phyloP scores from a whole-genome alignment of 2,888 invertebrate species.

The Adineta ricciae region DNA sequence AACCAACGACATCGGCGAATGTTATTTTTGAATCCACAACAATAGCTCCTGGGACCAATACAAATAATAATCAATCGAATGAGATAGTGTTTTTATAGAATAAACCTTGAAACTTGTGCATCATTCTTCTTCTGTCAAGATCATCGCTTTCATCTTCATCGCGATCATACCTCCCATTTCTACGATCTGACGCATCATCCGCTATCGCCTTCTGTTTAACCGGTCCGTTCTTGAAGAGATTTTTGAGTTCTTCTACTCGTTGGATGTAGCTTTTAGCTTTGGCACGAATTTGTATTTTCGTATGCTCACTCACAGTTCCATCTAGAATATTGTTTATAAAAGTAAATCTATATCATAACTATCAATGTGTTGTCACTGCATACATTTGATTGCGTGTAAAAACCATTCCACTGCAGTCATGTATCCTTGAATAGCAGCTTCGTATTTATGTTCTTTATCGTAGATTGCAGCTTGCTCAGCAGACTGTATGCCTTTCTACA shows the following conservation, averaged over 20 bases:
- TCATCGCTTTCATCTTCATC: not conserved
- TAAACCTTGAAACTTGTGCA: not conserved
- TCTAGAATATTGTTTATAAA: constrained; percentile 50
- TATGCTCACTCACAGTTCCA: constrained; percentile 90
- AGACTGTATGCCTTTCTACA: constrained; percentile 95
- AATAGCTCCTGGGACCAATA: constrained; percentile 61
- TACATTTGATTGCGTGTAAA: constrained; percentile 93
- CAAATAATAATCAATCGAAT: not conserved
- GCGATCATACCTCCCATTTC: not conserved
- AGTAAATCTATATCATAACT: not conserved
- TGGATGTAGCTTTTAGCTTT: constrained; percentile 89
- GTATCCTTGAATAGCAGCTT: constrained; percentile 83
- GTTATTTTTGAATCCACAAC: constrained; percentile 90
- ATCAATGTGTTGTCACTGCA: not conserved
- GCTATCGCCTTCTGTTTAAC: constrained; percentile 18
- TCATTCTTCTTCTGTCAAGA: not conserved
- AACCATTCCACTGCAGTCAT: constrained; percentile 97
- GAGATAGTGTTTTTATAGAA: not conserved
- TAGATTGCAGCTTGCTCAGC: constrained; percentile 97
- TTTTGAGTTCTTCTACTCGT: constrained; percentile 89
- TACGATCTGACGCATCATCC: constrained; percentile 22
- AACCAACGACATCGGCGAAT: constrained; percentile 94
- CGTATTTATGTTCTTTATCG: constrained; percentile 92
- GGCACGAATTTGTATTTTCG: constrained; percentile 85
- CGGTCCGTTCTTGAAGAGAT: constrained; percentile 49